A percentile compares a stretch with the other conserved stretches of the same genome.
Evolutionary conservation across 2,113 vertebrate species (phyloP).

Genomic region (Amphiprion ocellaris): DNA sequence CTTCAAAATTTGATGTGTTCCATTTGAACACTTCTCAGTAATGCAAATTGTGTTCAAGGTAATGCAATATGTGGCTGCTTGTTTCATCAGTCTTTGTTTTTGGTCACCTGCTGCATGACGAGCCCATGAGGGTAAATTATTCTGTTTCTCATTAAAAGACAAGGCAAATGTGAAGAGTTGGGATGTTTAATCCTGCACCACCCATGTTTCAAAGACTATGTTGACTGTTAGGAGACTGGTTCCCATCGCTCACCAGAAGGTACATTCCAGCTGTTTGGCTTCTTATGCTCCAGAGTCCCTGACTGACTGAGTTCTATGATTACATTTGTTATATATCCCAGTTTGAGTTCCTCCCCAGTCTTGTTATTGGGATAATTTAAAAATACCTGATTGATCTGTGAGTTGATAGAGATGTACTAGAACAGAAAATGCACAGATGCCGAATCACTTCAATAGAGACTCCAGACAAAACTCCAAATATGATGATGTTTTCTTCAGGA

Average conservation of each 20-base stretch:
- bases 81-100: too few species aligned
- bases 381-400: slow-evolving; percentile 3
- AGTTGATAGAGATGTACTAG: not conserved
- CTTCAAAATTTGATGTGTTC: too few species aligned
- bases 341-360: not conserved
- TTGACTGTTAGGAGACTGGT: not conserved
- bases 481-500: too few species aligned
- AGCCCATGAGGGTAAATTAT: not conserved
- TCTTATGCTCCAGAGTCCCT: not conserved
- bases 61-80: too few species aligned
- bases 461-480: too few species aligned
- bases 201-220: not conserved
- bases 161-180: not conserved
- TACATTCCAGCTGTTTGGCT: slow-evolving; percentile 30
- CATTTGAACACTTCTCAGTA: too few species aligned
- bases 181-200: slow-evolving; percentile 6
- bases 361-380: not conserved
- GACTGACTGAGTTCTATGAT: not conserved
- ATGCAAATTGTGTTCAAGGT: too few species aligned
- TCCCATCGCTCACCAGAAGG: slow-evolving; percentile 22
- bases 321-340: not conserved
- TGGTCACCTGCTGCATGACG: too few species aligned
- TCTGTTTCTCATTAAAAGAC: not conserved
- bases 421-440: not conserved
- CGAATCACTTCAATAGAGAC: too few species aligned